phyloP scores from a whole-genome alignment of 2,113 vertebrate genomes.

The Caloenas nicobarica region DNA sequence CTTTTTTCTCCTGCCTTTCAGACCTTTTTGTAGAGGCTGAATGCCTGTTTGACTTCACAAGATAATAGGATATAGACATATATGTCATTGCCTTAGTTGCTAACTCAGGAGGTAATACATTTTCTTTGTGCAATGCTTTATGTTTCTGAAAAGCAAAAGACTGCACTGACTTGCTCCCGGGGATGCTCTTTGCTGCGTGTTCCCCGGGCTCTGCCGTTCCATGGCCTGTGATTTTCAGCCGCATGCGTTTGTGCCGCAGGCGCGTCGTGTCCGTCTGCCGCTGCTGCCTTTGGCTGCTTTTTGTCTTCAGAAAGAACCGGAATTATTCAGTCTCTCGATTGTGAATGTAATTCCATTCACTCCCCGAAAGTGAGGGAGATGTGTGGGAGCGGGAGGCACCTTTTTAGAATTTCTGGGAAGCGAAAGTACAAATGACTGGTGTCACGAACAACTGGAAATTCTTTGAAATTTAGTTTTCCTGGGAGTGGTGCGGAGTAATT shows the following conservation, averaged over 20 bases:
- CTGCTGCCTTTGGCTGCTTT: not conserved
- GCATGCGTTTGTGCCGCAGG: not conserved
- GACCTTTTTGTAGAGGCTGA: constrained; percentile 9
- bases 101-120: not conserved
- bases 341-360: not conserved
- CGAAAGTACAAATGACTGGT: not conserved
- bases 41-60: not conserved
- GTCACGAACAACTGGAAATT: not conserved
- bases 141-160: not conserved
- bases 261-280: not conserved
- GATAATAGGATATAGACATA: not conserved
- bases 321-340: not conserved
- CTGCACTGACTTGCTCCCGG: not conserved
- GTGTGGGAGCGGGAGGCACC: not conserved
- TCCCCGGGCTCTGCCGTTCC: not conserved
- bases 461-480: not conserved
- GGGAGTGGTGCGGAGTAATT: not conserved
- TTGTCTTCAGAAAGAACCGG: not conserved
- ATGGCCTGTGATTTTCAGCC: not conserved
- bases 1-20: not conserved
- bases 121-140: not conserved
- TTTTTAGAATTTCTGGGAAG: not conserved
- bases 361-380: not conserved
- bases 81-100: not conserved
- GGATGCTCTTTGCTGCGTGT: not conserved